A percentile compares a stretch with the other conserved stretches of the same genome.
Conservation (phyloP, 2,888 invertebrate genomes). For the Eilema depressum region DNA sequence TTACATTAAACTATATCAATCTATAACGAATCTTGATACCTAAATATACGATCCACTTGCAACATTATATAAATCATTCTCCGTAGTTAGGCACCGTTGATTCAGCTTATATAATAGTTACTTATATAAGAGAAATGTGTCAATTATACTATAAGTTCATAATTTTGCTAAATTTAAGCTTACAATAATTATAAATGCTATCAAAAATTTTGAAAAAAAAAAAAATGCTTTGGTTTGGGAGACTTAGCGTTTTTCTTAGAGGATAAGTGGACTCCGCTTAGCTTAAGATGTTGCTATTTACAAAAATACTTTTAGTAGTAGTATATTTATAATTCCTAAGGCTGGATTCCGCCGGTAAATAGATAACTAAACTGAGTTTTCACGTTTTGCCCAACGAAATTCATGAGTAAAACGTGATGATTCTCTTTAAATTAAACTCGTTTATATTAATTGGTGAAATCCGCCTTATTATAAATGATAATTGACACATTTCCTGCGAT, state of each 20-base stretch:
- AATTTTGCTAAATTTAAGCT: constrained; percentile 2
- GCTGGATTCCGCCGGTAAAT: background rate
- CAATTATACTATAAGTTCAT: constrained; percentile 38
- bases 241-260: constrained; percentile 18
- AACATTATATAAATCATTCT: constrained; percentile 19
- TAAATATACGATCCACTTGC: background rate
- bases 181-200: background rate
- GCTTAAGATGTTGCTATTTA: constrained; percentile 6
- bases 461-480: constrained; percentile 20
- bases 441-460: constrained; percentile 3
- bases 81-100: constrained; percentile 75
- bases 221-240: constrained; percentile 37
- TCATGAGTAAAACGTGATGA: background rate
- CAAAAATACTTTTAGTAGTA: constrained; percentile 6
- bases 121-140: constrained; percentile 57
- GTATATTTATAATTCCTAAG: constrained; percentile 19
- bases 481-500: constrained; percentile 47
- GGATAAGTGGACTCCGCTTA: background rate
- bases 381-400: background rate
- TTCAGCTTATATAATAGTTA: constrained; percentile 70
- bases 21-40: background rate
- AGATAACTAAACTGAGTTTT: constrained; percentile 1
- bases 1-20: background rate
- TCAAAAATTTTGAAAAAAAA: constrained; percentile 19
- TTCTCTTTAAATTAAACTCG: background rate